These are phyloP conservation scores for Apostichopus japonicus DNA, from an alignment of 35 echinoderm and acorn worm species.

Conservation along the genomic window DNA sequence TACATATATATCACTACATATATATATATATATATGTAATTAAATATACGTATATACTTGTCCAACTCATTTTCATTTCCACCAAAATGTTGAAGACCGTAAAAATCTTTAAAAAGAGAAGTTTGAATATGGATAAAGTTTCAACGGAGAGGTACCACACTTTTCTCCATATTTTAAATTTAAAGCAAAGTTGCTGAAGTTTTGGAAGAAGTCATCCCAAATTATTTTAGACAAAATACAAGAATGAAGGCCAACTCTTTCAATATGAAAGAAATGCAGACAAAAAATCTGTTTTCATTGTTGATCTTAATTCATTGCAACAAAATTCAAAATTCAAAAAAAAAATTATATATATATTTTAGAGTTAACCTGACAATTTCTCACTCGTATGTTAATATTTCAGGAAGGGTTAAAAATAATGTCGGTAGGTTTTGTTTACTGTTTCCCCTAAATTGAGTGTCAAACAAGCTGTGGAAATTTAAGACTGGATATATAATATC, in stretches of 20 bases:
- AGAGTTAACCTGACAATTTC: not conserved
- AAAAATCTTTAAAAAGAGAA: not conserved
- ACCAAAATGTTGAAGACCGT: not conserved
- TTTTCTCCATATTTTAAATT: too few relatives aligned
- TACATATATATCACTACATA: too few relatives aligned
- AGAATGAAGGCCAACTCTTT: not conserved
- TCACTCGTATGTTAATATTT: not conserved
- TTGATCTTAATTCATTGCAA: not conserved
- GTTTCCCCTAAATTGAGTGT: not conserved
- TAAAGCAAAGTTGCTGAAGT: not conserved
- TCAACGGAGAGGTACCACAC: not conserved
- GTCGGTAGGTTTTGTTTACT: not conserved
- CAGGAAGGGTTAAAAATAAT: not conserved
- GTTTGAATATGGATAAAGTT: not conserved
- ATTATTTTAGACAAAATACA: not conserved
- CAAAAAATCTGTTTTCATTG: not conserved
- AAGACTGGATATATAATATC: not conserved
- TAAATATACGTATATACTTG: too few relatives aligned
- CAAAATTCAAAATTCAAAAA: not conserved
- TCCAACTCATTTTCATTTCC: not conserved
- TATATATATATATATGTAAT: not conserved
- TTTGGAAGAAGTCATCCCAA: not conserved
- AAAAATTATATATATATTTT: not conserved
- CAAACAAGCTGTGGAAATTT: constrained; percentile 52
- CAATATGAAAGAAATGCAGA: constrained; percentile 5